phyloP scores from a whole-genome alignment of 2,113 vertebrate species.

The Actenoides lindsayi region DNA sequence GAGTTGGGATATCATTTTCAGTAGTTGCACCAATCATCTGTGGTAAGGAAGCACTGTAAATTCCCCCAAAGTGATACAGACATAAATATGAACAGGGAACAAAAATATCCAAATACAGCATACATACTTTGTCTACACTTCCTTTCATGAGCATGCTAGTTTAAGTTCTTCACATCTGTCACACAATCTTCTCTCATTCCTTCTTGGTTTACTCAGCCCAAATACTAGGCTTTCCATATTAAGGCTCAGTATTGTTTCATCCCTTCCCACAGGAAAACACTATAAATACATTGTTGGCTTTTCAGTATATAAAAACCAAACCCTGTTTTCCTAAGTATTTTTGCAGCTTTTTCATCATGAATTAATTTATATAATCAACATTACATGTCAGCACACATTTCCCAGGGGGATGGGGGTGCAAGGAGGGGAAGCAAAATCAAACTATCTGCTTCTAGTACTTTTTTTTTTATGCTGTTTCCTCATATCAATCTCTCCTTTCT shows the following conservation, averaged over 20 bases:
- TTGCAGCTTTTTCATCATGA: neutral
- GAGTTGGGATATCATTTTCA: neutral
- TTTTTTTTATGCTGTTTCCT: neutral
- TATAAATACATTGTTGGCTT: neutral
- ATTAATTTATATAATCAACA: neutral
- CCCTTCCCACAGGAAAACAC: neutral
- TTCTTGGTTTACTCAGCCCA: neutral
- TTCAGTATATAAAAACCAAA: neutral
- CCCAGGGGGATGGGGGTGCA: fast-evolving
- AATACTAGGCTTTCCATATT: neutral
- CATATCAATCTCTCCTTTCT: neutral
- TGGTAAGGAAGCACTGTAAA: neutral
- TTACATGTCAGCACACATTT: neutral
- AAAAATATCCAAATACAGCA: neutral
- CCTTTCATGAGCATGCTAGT: neutral
- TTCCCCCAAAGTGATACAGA: neutral
- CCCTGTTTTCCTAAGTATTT: neutral
- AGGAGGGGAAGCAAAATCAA: neutral
- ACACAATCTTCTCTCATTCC: neutral
- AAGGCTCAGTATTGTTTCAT: neutral
- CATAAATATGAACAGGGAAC: neutral
- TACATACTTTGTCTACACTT: neutral
- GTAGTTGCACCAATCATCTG: neutral
- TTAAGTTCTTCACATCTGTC: neutral
- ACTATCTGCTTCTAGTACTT: neutral